Evolutionary conservation across 1,140 invertebrate genomes (phyloP), one percentile per base, ranked within the genome.

Genomic region (Trichoplusia ni): DNA sequence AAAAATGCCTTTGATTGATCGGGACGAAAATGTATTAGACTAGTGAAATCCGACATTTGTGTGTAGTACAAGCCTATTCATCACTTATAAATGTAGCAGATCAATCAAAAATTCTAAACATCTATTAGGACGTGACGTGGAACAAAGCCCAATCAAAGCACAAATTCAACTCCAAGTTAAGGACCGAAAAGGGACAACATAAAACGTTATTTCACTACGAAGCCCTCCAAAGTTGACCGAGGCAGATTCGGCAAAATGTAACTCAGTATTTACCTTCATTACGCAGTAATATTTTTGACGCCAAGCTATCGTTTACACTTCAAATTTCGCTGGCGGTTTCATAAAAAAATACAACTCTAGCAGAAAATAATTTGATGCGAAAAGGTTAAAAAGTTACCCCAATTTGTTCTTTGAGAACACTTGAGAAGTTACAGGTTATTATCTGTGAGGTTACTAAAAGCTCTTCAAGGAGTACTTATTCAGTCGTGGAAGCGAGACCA

Each of bases 351-450:
- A 51, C 44, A 40, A 16, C 21, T 38, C 51, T 62, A 58, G 38
- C 54, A 29, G 7, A 56, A 60, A 51, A 63, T 71, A 67, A 67
- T 67, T 67, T 67, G 53, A 67, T 56, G 54, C 59, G 42, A 65
- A 60, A 46, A 67, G 46, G 53, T 71, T 67, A 71, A 71, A 69
- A 71, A 71, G 64, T 71, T 71, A 60, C 29, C 47, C 59, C 58
- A 61, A 62, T 60, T 66, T 66, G 47, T 64, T 69, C 46, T 58
- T 58, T 51, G 40, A 44, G 56, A 31, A 58, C 40, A n/a, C 60
- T 56, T 53, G 47, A 18, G 42, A 60, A 60, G 9, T 60, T 60
- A 23, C 25, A 2, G 40, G 42, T 60, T 60, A 60, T 46, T 60
- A 60, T 47, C 56, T 23, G 29, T n/a, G n/a, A n/a, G n/a, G n/a